Conservation (phyloP, 2,113 vertebrate genomes). For the Meriones unguiculatus region DNA sequence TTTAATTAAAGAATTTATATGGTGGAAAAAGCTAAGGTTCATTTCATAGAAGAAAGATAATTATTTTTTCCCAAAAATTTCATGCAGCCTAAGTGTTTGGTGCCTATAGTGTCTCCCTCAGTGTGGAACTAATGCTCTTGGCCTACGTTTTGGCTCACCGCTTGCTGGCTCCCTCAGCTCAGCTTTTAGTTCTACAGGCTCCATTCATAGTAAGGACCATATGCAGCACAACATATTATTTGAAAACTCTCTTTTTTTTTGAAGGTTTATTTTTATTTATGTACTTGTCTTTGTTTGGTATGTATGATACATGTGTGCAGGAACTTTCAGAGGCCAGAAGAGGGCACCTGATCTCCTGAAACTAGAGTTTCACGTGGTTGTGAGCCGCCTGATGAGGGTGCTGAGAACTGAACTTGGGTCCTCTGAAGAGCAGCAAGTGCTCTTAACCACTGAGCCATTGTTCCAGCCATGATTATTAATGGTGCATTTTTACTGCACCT, state of each 20-base stretch:
- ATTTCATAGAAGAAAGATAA: not conserved
- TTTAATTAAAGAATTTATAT: not conserved
- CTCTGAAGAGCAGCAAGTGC: not conserved
- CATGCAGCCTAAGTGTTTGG: not conserved
- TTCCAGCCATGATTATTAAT: not conserved
- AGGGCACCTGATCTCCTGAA: not conserved
- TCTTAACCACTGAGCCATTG: not conserved
- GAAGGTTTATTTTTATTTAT: not conserved
- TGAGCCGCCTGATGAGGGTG: not conserved
- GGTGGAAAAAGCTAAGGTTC: not conserved
- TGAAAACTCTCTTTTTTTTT: not conserved
- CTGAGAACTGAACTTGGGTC: not conserved
- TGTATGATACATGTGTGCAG: not conserved
- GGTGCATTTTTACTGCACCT: not conserved
- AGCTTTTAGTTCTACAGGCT: not conserved
- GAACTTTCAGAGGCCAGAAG: not conserved
- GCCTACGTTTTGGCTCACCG: not conserved
- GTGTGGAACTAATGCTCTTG: too few species aligned
- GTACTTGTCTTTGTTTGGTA: not conserved
- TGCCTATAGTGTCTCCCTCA: not conserved
- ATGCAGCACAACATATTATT: not conserved
- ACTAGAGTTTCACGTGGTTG: not conserved
- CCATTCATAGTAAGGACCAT: too few species aligned
- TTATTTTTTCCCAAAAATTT: too few species aligned
- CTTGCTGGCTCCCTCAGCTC: not conserved